Base-by-base conservation (phyloP, 2,888 invertebrate genomes). In the Pollenia angustigena region DNA sequence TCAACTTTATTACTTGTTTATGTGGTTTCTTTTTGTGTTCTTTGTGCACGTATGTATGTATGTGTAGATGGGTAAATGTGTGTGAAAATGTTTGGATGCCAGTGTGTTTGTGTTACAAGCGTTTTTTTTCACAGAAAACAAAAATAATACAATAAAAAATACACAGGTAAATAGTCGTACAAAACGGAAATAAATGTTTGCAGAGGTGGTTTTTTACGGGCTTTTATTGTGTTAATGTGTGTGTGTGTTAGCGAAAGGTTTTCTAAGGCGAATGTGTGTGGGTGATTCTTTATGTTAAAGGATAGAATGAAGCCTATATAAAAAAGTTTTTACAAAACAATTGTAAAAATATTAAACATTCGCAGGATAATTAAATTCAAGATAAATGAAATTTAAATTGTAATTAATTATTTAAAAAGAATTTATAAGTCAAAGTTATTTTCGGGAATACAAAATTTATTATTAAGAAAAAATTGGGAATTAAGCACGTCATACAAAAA, bases 1-100 rank as follows among this genome's bases (percentile, higher is more conserved):
- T 71, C 48, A 71, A 56, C 48, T 83, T 78, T 71, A 78, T 56
- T 64, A 64, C 56, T 78, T 83, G 76, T 76, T 71, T 71, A 56
- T 71, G 42, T 76, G 32, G 50, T 52, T 46, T 42, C 44, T 18
- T 16, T 18, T 10, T 68, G 23, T 32, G 10, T 18, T 48, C 1
- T 52, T 23, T 40, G 48, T n/a, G 16, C 56, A 4, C 14, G 10
- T 40, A n/a, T 48, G 6, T 40, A n/a, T 48, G 6, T 4, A n/a
- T 18, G 18, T 58, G 58, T 58, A 40, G 8, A 14, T 40, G 54
- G 40, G 14, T 68, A n/a, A 40, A 50, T 40, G 14, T 23, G 23
- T 50, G 18, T 44, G 4, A 14, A 32, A 4, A 12, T 40, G 23
- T 52, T 2, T 42, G 42, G 2, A 0, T 8, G n/a, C 23, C 4